Conservation (phyloP, 2,797 vertebrate genomes). For the Pipistrellus pipistrellus region DNA sequence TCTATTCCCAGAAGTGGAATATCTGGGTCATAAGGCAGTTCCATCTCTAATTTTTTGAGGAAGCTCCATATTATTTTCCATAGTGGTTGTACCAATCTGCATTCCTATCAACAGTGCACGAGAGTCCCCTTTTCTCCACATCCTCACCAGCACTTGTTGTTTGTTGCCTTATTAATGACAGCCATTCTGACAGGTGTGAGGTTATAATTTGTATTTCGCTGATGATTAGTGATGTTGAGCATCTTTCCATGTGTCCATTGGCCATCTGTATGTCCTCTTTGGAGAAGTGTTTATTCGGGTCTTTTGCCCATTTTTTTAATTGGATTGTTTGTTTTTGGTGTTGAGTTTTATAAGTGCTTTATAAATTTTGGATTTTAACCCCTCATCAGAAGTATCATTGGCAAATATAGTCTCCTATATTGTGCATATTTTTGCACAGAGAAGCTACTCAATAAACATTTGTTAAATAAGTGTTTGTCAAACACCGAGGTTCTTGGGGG, state of each 20-base stretch:
- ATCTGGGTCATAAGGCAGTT: neutral
- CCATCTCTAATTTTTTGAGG: neutral
- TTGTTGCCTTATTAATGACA: neutral
- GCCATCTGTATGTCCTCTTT: neutral
- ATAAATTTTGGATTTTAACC: neutral
- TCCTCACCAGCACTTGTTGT: neutral
- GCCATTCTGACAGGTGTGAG: neutral
- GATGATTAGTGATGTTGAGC: neutral
- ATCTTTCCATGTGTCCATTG: neutral
- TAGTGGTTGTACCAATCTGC: neutral
- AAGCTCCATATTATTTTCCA: neutral
- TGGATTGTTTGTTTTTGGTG: neutral
- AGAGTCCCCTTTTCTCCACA: neutral
- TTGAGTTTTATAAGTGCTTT: neutral
- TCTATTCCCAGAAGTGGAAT: neutral
- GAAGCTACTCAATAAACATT: neutral
- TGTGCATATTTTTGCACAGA: neutral
- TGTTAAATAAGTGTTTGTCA: constrained; percentile 34
- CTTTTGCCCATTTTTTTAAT: neutral
- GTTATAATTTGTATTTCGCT: neutral
- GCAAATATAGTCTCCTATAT: neutral
- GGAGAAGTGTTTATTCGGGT: neutral
- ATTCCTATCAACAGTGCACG: neutral
- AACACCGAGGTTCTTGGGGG: neutral
- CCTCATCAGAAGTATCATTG: neutral